phyloP scores from a whole-genome alignment of 2,888 invertebrate species.

The Apeira syringaria region DNA sequence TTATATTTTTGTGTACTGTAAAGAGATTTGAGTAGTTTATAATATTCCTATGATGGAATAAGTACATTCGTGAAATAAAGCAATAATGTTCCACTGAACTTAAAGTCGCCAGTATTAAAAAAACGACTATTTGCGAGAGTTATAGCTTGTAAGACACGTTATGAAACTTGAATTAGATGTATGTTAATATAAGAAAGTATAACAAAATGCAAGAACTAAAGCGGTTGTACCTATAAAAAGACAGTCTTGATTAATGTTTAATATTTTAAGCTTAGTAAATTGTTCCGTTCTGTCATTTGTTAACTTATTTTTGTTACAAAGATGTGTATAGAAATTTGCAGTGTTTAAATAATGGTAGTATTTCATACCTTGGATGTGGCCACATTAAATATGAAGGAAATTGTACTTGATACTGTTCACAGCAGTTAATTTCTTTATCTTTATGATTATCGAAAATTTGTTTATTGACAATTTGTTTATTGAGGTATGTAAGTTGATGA shows the following conservation, averaged over 20 bases:
- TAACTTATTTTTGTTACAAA: too few species aligned
- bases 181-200: slow-evolving; percentile 12
- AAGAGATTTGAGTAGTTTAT: slow-evolving; percentile 45
- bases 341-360: too few species aligned
- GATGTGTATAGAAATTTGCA: too few species aligned
- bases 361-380: too few species aligned
- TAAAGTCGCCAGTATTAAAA: slow-evolving; percentile 66
- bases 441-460: too few species aligned
- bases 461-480: too few species aligned
- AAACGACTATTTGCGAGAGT: slow-evolving; percentile 43
- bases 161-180: slow-evolving; percentile 1
- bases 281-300: too few species aligned
- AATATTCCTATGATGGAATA: slow-evolving; percentile 33
- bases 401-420: too few species aligned
- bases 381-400: too few species aligned
- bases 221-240: slow-evolving; percentile 3
- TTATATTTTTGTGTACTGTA: slow-evolving; percentile 72
- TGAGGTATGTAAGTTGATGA: too few species aligned
- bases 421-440: too few species aligned
- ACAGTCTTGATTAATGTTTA: background rate
- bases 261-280: background rate
- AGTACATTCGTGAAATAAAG: slow-evolving; percentile 56
- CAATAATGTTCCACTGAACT: slow-evolving; percentile 70
- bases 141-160: slow-evolving; percentile 31
- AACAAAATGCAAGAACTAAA: slow-evolving; percentile 4